Evolutionary conservation across 92 coral and sea anemone species (phyloP).

Genomic region (Plumapathes pennacea): DNA sequence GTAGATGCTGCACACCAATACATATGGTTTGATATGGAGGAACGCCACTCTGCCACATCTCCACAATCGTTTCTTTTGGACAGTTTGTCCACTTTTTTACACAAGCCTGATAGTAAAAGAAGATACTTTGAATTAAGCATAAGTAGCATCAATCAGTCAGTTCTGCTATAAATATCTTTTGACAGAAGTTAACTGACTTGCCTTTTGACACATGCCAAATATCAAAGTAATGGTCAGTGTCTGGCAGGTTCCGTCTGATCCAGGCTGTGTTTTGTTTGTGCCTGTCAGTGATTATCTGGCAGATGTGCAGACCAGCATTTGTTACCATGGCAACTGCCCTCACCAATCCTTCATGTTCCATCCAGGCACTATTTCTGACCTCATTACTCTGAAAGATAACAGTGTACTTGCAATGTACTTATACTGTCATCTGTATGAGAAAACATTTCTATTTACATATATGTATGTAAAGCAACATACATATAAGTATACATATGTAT

Average conservation of each 20-base stretch:
- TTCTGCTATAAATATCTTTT: too few relatives aligned
- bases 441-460: too few relatives aligned
- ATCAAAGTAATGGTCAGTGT: conserved; percentile 39
- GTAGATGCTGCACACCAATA: conserved; percentile 58
- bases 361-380: conserved; percentile 36
- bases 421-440: background rate
- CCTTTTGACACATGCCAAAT: conserved; percentile 47
- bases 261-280: conserved; percentile 9
- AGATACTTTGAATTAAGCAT: conserved; percentile 3
- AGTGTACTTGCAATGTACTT: background rate
- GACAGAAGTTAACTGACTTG: background rate
- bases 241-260: conserved; percentile 14
- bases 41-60: conserved; percentile 37
- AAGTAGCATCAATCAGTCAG: too few relatives aligned
- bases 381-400: conserved; percentile 49
- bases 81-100: conserved; percentile 33
- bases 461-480: background rate
- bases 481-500: too few relatives aligned
- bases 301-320: conserved; percentile 7
- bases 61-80: conserved; percentile 20
- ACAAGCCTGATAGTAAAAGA: conserved; percentile 3
- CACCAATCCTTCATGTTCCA: conserved; percentile 36
- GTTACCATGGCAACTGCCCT: conserved; percentile 17
- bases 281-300: conserved; percentile 22
- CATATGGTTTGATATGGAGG: conserved; percentile 39